Conservation (phyloP, 2,888 invertebrate genomes). For the Drosophila helvetica region DNA sequence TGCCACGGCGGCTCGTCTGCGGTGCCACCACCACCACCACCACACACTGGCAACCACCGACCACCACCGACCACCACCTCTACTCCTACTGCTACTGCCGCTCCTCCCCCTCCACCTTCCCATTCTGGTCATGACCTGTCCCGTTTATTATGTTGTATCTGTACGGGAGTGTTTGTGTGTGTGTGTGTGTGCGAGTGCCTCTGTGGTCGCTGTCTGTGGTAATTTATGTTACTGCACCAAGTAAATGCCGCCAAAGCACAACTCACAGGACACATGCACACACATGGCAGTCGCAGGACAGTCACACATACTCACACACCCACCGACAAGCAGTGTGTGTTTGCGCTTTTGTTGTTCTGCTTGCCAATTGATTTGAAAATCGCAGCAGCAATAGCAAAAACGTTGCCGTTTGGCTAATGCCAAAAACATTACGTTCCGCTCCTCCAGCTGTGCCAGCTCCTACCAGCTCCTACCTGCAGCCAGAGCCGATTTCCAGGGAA, state of each 20-base stretch:
- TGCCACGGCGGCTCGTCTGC: slow-evolving; percentile 55
- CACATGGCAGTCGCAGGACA: background rate
- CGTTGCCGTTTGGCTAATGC: slow-evolving; percentile 52
- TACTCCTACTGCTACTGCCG: background rate
- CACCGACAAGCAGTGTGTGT: slow-evolving; percentile 2
- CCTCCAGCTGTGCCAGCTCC: too few species aligned
- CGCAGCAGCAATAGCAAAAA: slow-evolving; percentile 55
- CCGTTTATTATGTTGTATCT: slow-evolving; percentile 51
- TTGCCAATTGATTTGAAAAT: slow-evolving; percentile 76
- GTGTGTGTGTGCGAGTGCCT: slow-evolving; percentile 12
- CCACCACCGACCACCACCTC: background rate
- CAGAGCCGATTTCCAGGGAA: too few species aligned
- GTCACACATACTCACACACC: background rate
- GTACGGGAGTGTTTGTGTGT: slow-evolving; percentile 14
- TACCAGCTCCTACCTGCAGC: background rate
- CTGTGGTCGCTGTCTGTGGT: slow-evolving; percentile 70
- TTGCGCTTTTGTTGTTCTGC: slow-evolving; percentile 73
- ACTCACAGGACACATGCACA: slow-evolving; percentile 36
- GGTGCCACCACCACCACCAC: slow-evolving; percentile 26
- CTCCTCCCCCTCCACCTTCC: background rate
- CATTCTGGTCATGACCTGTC: slow-evolving; percentile 38
- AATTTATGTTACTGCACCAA: slow-evolving; percentile 78
- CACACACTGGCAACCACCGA: background rate
- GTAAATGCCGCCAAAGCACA: slow-evolving; percentile 73
- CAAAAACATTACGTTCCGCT: slow-evolving; percentile 50